A percentile compares a stretch with the other conserved stretches of the same genome.
Evolutionary conservation across 2,888 invertebrate species (phyloP).

Genomic region (Biston betularia): DNA sequence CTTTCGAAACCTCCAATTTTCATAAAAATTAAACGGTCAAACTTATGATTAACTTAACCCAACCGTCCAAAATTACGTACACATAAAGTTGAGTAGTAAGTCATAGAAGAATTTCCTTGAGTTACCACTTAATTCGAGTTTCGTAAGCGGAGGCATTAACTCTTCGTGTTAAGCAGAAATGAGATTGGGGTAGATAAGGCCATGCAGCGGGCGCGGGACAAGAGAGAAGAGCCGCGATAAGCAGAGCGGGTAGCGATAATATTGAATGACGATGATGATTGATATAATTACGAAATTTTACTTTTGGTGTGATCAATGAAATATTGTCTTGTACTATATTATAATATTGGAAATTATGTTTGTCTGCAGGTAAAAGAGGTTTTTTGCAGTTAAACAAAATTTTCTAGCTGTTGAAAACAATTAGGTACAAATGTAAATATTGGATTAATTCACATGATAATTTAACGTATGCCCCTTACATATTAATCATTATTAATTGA

Average conservation of each 20-base stretch:
- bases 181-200: slow-evolving; percentile 76
- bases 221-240: slow-evolving; percentile 36
- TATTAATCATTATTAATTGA: too few relatives aligned
- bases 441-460: too few relatives aligned
- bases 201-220: slow-evolving; percentile 41
- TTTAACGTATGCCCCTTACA: too few relatives aligned
- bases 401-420: too few relatives aligned
- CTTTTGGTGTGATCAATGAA: too few relatives aligned
- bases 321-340: too few relatives aligned
- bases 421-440: too few relatives aligned
- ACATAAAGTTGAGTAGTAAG: slow-evolving; percentile 32
- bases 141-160: slow-evolving; percentile 65
- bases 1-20: slow-evolving; percentile 15
- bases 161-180: slow-evolving; percentile 71
- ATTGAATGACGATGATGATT: too few relatives aligned
- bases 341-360: too few relatives aligned
- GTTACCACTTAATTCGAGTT: slow-evolving; percentile 61
- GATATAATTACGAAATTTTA: too few relatives aligned
- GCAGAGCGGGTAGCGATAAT: slow-evolving; percentile 13
- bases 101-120: slow-evolving; percentile 51
- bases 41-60: slow-evolving; percentile 29
- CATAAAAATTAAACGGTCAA: slow-evolving; percentile 28
- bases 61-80: slow-evolving; percentile 23
- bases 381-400: too few relatives aligned
- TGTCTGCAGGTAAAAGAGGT: too few relatives aligned